phyloP scores from a whole-genome alignment of 2,113 vertebrate species.

The Actinemys pallida region DNA sequence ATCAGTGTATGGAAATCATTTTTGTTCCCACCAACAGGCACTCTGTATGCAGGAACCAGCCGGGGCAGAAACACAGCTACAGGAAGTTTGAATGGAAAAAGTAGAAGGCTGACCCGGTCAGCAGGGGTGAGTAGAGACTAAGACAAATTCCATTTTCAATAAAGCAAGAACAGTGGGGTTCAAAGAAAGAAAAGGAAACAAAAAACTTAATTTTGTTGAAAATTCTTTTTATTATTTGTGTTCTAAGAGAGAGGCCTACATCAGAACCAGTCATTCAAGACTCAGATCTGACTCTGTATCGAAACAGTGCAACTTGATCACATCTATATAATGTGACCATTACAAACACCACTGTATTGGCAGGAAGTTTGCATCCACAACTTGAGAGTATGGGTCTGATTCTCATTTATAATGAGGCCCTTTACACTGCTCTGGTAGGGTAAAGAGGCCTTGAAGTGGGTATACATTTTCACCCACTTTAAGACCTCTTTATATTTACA shows the following conservation, averaged over 20 bases:
- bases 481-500: neutral
- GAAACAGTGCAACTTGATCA: neutral
- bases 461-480: neutral
- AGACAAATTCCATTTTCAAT: constrained; percentile 27
- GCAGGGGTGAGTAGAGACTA: constrained; percentile 57
- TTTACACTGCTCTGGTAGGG: neutral
- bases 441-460: neutral
- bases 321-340: neutral
- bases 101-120: neutral
- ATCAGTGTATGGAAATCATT: constrained; percentile 38
- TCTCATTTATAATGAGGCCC: neutral
- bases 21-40: constrained; percentile 26
- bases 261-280: constrained; percentile 22
- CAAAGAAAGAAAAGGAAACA: neutral
- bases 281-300: neutral
- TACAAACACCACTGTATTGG: neutral
- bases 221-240: neutral
- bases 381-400: neutral
- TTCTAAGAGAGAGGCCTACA: neutral
- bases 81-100: constrained; percentile 1
- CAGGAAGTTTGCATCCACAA: neutral
- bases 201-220: neutral
- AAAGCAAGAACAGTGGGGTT: neutral
- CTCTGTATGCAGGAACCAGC: neutral
- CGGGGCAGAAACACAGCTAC: neutral